Conservation (phyloP, 2,888 invertebrate genomes). For the Phalera bucephala region DNA sequence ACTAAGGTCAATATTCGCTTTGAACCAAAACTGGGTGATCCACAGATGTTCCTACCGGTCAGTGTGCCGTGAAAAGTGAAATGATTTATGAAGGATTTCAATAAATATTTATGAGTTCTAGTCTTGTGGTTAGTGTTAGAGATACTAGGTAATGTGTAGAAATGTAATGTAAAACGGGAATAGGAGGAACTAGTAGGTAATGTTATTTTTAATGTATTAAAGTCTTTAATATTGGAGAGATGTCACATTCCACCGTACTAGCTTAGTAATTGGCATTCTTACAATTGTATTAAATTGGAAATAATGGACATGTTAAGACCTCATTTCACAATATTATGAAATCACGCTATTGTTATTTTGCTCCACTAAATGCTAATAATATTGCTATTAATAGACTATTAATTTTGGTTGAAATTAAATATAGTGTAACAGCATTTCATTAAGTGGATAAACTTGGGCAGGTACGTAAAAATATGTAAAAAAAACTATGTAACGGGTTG, state of each 20-base stretch:
- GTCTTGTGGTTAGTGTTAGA: slow-evolving; percentile 44
- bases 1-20: slow-evolving; percentile 90
- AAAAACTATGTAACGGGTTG: too few relatives aligned
- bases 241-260: too few relatives aligned
- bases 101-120: slow-evolving; percentile 48
- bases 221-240: too few relatives aligned
- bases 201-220: too few relatives aligned
- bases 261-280: background rate
- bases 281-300: background rate
- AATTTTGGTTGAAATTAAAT: background rate
- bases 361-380: background rate
- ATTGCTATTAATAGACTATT: background rate
- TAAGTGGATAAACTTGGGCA: background rate
- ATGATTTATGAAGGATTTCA: slow-evolving; percentile 8
- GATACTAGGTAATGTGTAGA: background rate
- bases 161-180: background rate
- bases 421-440: slow-evolving; percentile 7
- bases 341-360: background rate
- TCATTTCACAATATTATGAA: background rate
- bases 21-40: slow-evolving; percentile 91
- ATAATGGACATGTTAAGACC: background rate
- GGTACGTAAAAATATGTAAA: too few relatives aligned
- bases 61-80: slow-evolving; percentile 84
- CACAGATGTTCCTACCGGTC: slow-evolving; percentile 89
- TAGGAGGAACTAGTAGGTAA: too few relatives aligned